Conservation (phyloP, 2,797 vertebrate species). For the Fundulus diaphanus region DNA sequence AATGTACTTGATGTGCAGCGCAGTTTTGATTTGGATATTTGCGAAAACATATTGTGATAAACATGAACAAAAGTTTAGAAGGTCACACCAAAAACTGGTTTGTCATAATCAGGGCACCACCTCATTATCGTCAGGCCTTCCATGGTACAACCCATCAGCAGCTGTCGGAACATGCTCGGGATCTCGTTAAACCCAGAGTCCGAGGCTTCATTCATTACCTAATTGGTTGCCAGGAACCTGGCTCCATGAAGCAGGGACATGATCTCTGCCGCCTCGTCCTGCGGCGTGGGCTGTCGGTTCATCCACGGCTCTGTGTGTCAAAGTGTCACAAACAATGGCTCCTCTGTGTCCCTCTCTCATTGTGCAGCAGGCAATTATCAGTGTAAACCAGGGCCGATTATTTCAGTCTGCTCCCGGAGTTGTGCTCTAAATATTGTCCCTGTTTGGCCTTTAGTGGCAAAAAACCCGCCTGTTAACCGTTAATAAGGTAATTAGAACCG, state of each 20-base stretch:
- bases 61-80: constrained; percentile 29
- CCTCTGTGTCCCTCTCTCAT: constrained; percentile 55
- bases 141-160: constrained; percentile 46
- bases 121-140: constrained; percentile 59
- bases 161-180: constrained; percentile 46
- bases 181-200: constrained; percentile 54
- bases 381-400: constrained; percentile 58
- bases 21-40: constrained; percentile 4
- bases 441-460: constrained; percentile 50
- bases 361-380: constrained; percentile 73
- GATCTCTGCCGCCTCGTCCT: constrained; percentile 46
- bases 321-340: constrained; percentile 71
- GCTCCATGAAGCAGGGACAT: constrained; percentile 47
- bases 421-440: constrained; percentile 58
- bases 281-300: constrained; percentile 51
- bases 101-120: constrained; percentile 38
- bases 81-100: constrained; percentile 42
- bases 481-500: constrained; percentile 76
- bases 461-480: constrained; percentile 46
- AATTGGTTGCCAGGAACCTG: constrained; percentile 59
- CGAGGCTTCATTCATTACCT: constrained; percentile 56
- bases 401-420: constrained; percentile 55
- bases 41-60: not conserved
- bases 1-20: not conserved
- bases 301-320: constrained; percentile 40